Evolutionary conservation across 2,113 vertebrate genomes (phyloP).

Genomic region (Cavia aperea): DNA sequence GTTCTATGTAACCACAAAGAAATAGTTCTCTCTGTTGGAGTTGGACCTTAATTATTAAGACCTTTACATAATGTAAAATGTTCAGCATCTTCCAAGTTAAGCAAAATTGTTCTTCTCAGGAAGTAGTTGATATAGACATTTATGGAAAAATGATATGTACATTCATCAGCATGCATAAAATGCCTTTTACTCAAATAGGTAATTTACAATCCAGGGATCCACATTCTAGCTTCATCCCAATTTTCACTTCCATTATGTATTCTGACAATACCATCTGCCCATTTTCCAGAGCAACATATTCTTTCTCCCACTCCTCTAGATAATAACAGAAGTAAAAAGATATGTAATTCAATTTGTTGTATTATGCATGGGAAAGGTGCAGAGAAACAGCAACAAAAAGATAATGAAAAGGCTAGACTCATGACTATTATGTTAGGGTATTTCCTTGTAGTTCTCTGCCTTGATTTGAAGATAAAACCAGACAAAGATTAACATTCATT

Average conservation of each 20-base stretch:
- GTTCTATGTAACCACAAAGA: slow-evolving; percentile 14
- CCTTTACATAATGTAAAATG: background rate
- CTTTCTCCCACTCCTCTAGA: background rate
- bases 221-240: background rate
- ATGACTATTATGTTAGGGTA: background rate
- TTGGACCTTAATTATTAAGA: slow-evolving; percentile 34
- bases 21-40: background rate
- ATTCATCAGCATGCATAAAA: background rate
- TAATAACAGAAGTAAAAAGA: background rate
- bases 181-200: background rate
- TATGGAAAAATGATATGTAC: background rate
- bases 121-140: background rate
- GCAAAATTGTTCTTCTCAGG: background rate
- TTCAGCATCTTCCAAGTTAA: background rate
- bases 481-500: background rate
- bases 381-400: background rate
- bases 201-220: background rate
- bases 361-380: background rate
- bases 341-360: background rate
- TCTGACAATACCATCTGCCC: background rate
- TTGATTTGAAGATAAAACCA: slow-evolving; percentile 16
- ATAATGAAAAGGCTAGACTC: background rate
- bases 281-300: background rate
- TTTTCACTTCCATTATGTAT: background rate
- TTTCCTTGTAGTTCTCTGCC: background rate